Percentiles rank a stretch among this genome's conserved stretches.
These are phyloP conservation scores for Metopolophium dirhodum DNA, from an alignment of 1,140 invertebrate species.

Conservation along the genomic window DNA sequence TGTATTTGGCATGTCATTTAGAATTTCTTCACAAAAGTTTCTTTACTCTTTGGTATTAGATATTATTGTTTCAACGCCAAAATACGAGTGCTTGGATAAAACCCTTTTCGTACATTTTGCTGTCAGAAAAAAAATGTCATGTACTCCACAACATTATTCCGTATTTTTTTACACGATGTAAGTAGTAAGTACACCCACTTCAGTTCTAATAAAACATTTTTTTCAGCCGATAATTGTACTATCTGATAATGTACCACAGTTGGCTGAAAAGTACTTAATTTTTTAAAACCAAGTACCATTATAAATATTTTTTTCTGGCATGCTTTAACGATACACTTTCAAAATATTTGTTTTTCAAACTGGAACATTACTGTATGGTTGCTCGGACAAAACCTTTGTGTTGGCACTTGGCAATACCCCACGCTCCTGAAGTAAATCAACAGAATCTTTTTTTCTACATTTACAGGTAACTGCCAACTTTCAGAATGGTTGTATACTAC, in stretches of 20 bases:
- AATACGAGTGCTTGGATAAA: neutral
- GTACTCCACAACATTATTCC: neutral
- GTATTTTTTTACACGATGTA: neutral
- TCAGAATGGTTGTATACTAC: neutral
- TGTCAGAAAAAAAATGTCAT: neutral
- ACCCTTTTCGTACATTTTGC: neutral
- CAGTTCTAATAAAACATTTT: neutral
- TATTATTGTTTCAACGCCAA: neutral
- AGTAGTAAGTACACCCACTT: neutral
- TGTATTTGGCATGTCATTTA: neutral
- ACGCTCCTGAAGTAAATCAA: neutral
- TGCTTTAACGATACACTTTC: neutral
- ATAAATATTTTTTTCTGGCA: neutral
- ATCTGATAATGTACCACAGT: neutral
- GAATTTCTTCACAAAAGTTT: neutral
- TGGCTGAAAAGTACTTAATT: neutral
- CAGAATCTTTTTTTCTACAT: neutral
- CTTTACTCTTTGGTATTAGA: neutral
- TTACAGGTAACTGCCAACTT: neutral
- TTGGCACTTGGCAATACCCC: neutral
- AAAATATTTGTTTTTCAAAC: slow-evolving; percentile 19
- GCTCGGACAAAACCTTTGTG: neutral
- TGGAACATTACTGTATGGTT: neutral
- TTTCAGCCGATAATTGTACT: neutral
- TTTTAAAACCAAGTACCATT: neutral